phyloP scores from a whole-genome alignment of 2,797 vertebrate species.

The Distichodus sexfasciatus region DNA sequence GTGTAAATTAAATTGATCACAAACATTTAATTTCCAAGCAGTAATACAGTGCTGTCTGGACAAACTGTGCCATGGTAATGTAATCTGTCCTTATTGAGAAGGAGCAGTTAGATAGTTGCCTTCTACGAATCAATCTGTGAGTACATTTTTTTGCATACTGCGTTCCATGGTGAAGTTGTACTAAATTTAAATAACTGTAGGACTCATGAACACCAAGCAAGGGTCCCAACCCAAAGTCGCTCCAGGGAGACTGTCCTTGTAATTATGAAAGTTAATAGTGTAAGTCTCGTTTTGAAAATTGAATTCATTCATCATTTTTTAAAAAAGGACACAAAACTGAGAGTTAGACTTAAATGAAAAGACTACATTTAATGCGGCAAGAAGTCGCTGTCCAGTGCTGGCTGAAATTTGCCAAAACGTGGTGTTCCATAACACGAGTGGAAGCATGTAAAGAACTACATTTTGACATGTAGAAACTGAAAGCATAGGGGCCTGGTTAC shows the following conservation, averaged over 20 bases:
- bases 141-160: not conserved
- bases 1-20: not conserved
- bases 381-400: conserved; percentile 23
- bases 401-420: conserved; percentile 30
- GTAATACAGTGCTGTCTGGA: not conserved
- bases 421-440: conserved; percentile 31
- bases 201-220: not conserved
- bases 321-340: conserved; percentile 5
- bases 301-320: too few relatives aligned
- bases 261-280: too few relatives aligned
- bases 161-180: not conserved
- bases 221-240: too few relatives aligned
- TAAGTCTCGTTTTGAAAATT: too few relatives aligned
- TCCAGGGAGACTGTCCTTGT: too few relatives aligned
- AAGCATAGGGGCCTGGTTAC: conserved; percentile 33
- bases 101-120: not conserved
- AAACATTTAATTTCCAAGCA: not conserved
- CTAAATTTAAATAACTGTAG: not conserved
- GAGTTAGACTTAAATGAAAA: conserved; percentile 43
- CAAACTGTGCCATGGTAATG: not conserved
- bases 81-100: not conserved
- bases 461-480: conserved; percentile 40
- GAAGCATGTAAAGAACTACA: conserved; percentile 23
- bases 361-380: conserved; percentile 48
- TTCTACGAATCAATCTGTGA: not conserved